A percentile compares a stretch with the other conserved stretches of the same genome.
Evolutionary conservation across 2,113 vertebrate species (phyloP).

Genomic region (Apaloderma vittatum): DNA sequence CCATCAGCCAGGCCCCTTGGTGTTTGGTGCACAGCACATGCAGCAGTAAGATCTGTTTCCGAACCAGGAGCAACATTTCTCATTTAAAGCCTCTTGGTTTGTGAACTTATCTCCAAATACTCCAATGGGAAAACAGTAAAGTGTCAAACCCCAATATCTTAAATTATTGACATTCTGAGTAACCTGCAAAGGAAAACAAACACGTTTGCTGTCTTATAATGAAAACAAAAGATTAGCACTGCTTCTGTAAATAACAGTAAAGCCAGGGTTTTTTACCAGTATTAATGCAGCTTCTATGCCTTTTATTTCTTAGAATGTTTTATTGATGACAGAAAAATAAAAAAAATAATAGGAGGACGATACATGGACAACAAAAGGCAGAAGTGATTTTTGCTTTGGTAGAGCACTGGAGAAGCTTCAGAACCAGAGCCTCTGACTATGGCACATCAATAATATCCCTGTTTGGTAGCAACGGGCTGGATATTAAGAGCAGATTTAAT

Average conservation of each 20-base stretch:
- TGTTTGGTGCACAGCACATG: fast-evolving
- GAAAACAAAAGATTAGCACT: background rate
- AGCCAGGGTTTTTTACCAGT: background rate
- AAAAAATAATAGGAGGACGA: background rate
- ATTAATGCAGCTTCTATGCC: background rate
- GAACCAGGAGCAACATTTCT: background rate
- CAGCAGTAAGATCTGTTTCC: background rate
- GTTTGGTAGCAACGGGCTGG: background rate
- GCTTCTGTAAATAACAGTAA: background rate
- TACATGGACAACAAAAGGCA: background rate
- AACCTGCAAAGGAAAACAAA: background rate
- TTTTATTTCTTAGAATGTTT: background rate
- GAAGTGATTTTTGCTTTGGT: background rate
- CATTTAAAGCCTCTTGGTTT: background rate
- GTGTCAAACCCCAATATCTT: background rate
- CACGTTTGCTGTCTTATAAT: background rate
- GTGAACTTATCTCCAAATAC: background rate
- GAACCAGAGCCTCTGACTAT: background rate
- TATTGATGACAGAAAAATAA: background rate
- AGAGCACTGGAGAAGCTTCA: background rate
- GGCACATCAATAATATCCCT: background rate
- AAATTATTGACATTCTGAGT: background rate
- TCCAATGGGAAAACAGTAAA: background rate
- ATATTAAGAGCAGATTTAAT: background rate
- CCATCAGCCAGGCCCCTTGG: background rate